Base-by-base conservation (phyloP, 2,797 vertebrate genomes). In the Rhodeus uyekii region DNA sequence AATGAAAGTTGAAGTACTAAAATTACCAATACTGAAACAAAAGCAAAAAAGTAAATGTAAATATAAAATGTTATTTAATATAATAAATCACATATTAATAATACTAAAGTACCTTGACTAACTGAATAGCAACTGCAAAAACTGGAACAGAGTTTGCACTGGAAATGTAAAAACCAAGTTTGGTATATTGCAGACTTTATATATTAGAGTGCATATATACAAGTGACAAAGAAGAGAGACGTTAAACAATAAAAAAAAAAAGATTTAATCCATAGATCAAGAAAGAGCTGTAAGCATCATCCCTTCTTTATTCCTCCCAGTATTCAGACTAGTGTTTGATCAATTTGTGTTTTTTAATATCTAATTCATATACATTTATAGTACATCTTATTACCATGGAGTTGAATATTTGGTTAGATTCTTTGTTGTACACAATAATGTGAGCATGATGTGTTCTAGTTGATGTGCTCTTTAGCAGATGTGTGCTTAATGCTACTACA, bases 401-500 rank as follows among this genome's bases (percentile, higher is more conserved):
- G 29, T 34, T 77, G 12, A 36, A 48, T 38, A 18, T 22, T 19
- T 78, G 19, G 38, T 19, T 76, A 60, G 2, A 46, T 38, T 7
- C 1, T 39, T 44, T 42, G 22, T 22, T 32, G 3, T 55, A 22
- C 9, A 32, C 9, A 55, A 48, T 64, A 77, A 68, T 39, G 5
- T 68, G 34, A 79, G 36, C 9, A 42, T 67, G 63, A 58, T 55
- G 34, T 14, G 3, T 69, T 79, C 48, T 44, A 65, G 63, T 38
- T 46, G 32, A 78, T 65, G 61, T 48, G 22, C 22, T 48, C 19
- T 78, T 50, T 65, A 24, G 36, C 61, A 78, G 32, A 78, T n/a
- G 63, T 78, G 61, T 36, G 13, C 42, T 65, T 76, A 87, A 86
- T 91, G 92, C 92, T 91, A 88, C 83, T 83, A 65, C 42, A 65